phyloP scores from a whole-genome alignment of 2,113 vertebrate genomes.

The Pachypanchax playfairii region DNA sequence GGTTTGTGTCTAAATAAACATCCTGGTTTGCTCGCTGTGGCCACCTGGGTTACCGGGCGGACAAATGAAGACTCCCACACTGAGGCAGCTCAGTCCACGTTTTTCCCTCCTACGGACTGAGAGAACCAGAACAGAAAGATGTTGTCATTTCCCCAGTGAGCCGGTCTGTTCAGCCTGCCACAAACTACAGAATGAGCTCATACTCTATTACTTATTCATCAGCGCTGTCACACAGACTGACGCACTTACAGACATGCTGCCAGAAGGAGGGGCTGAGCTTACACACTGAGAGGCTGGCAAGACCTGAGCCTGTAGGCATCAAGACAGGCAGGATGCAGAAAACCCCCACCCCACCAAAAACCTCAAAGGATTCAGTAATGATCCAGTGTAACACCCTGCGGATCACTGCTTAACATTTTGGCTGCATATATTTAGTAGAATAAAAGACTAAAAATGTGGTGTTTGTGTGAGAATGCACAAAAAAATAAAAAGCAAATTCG shows the following conservation, averaged over 20 bases:
- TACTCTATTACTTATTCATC: slow-evolving; percentile 71
- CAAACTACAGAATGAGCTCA: slow-evolving; percentile 71
- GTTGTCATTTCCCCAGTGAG: slow-evolving; percentile 65
- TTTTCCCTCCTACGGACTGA: slow-evolving; percentile 18
- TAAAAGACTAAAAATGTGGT: neutral
- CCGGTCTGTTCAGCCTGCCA: slow-evolving; percentile 43
- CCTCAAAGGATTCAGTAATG: neutral
- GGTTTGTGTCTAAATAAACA: neutral
- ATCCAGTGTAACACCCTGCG: neutral
- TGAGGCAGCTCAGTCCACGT: slow-evolving; percentile 8
- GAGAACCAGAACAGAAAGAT: slow-evolving; percentile 35
- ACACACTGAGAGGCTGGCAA: slow-evolving; percentile 5
- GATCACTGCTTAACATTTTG: neutral
- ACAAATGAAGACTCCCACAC: slow-evolving; percentile 2
- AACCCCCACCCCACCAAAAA: neutral
- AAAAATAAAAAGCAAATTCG: too few species aligned
- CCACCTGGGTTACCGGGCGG: neutral
- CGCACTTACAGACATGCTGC: slow-evolving; percentile 35
- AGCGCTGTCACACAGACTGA: slow-evolving; percentile 52
- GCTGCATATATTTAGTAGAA: neutral
- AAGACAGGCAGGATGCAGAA: slow-evolving; percentile 9
- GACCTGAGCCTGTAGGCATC: slow-evolving; percentile 7
- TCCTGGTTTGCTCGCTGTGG: neutral
- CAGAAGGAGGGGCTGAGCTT: slow-evolving; percentile 22
- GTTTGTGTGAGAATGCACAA: neutral